Evolutionary conservation across 2,797 vertebrate genomes (phyloP).

Genomic region (Catharus ustulatus): DNA sequence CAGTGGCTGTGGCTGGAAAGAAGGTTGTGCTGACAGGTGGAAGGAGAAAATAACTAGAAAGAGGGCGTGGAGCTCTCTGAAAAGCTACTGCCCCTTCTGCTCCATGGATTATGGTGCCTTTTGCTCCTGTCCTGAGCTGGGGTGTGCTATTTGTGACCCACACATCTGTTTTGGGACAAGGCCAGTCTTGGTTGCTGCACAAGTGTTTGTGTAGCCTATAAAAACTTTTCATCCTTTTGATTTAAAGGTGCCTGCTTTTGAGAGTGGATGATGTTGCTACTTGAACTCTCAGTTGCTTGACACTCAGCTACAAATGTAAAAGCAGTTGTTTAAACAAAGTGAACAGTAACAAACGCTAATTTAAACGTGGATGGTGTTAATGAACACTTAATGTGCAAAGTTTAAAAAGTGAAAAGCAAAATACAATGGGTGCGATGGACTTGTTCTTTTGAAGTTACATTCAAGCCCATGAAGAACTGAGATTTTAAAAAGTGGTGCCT

Average conservation of each 20-base stretch:
- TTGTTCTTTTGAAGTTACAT: background rate
- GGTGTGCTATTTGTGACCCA: background rate
- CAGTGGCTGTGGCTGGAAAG: background rate
- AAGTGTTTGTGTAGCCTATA: background rate
- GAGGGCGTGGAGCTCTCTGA: background rate
- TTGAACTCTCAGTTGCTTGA: background rate
- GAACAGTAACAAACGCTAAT: background rate
- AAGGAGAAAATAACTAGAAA: background rate
- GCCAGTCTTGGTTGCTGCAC: background rate
- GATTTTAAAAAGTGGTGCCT: background rate
- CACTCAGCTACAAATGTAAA: background rate
- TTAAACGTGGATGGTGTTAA: background rate
- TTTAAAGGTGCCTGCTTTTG: background rate
- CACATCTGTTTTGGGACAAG: background rate
- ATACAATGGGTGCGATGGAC: background rate
- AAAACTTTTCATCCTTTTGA: background rate
- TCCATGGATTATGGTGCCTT: background rate
- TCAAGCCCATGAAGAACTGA: background rate
- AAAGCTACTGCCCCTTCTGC: background rate
- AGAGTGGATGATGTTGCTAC: background rate
- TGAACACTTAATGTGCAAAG: background rate
- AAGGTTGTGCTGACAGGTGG: background rate
- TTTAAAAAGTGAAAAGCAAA: background rate
- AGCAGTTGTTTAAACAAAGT: constrained; percentile 1
- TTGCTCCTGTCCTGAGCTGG: background rate